These are phyloP conservation scores for Athene noctua DNA, from an alignment of 2,113 vertebrate genomes.

Conservation along the genomic window DNA sequence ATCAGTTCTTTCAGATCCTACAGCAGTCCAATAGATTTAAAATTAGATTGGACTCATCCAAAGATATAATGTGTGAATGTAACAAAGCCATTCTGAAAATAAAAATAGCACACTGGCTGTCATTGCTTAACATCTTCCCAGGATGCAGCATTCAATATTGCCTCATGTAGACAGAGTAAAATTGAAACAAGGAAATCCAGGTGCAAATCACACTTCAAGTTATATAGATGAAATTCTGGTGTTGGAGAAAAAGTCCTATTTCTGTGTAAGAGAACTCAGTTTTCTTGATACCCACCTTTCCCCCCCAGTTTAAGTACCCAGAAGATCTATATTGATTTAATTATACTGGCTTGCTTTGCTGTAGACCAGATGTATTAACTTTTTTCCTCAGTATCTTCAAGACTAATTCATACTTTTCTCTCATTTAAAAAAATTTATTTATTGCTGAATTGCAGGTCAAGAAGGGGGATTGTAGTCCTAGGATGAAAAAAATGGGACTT, in stretches of 20 bases:
- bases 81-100: conserved; percentile 24
- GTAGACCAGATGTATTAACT: neutral
- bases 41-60: conserved; percentile 42
- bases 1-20: conserved; percentile 58
- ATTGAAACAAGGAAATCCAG: neutral
- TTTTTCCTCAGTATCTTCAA: neutral
- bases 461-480: neutral
- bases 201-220: neutral
- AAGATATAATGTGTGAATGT: neutral
- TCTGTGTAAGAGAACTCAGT: neutral
- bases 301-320: neutral
- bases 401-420: neutral
- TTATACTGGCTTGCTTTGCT: neutral
- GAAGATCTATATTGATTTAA: neutral
- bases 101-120: neutral
- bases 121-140: neutral
- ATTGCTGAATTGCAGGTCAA: neutral
- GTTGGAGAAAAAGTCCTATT: neutral
- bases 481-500: neutral
- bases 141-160: neutral
- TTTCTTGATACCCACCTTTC: neutral
- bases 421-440: neutral
- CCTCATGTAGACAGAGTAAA: neutral
- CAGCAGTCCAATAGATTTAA: conserved; percentile 25
- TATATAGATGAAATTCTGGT: neutral